A percentile compares a stretch with the other conserved stretches of the same genome.
Conservation (phyloP, 1,140 invertebrate genomes). For the Hycleus cichorii region DNA sequence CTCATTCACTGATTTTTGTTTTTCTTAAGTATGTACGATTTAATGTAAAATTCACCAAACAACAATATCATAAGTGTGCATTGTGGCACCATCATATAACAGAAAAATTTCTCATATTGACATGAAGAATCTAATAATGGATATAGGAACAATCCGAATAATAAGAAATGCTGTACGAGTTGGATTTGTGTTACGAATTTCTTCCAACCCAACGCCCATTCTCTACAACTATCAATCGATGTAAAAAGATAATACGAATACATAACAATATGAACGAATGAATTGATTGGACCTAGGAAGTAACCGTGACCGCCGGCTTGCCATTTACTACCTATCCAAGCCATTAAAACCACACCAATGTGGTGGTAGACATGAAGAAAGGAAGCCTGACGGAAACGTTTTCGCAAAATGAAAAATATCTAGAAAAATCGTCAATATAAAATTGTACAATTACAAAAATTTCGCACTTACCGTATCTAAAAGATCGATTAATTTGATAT, state of each 20-base stretch:
- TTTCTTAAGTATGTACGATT: too few species aligned
- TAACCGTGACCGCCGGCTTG: conserved; percentile 55
- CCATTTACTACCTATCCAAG: conserved; percentile 57
- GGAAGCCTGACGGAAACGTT: conserved; percentile 76
- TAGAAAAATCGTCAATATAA: conserved; percentile 31
- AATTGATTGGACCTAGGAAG: conserved; percentile 58
- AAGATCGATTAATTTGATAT: conserved; percentile 60
- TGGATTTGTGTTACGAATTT: conserved; percentile 62
- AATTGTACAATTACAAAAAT: background rate
- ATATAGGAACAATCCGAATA: background rate
- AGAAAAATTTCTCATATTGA: background rate
- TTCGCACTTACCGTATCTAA: conserved; percentile 53
- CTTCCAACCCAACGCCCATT: conserved; percentile 62
- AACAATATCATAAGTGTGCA: too few species aligned
- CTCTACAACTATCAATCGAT: conserved; percentile 47
- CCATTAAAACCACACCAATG: conserved; percentile 60
- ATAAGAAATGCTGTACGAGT: background rate
- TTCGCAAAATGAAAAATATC: conserved; percentile 80
- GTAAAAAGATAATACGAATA: conserved; percentile 71
- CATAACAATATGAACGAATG: conserved; percentile 71
- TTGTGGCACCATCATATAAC: too few species aligned
- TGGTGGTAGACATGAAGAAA: conserved; percentile 89
- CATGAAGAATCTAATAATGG: background rate
- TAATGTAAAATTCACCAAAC: too few species aligned
- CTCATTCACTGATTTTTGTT: too few species aligned